Evolutionary conservation across 2,797 vertebrate genomes (phyloP).

Genomic region (Schizopygopsis pylzovi): DNA sequence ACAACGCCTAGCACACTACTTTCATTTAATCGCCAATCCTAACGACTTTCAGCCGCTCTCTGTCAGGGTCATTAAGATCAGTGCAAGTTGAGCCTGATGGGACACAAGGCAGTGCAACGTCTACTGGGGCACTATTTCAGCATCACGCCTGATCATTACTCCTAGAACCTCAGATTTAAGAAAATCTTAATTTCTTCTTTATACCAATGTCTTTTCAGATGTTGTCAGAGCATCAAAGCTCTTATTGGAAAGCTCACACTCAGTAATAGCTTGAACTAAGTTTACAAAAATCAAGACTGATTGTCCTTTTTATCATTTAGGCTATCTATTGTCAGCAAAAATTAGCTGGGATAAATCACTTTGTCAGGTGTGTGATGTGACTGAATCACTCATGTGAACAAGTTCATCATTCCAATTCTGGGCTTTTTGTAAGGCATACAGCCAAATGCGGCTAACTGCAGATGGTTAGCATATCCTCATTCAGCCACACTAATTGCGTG

Average conservation of each 20-base stretch:
- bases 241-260: neutral
- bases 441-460: constrained; percentile 59
- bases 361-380: neutral
- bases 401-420: neutral
- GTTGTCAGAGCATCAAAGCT: neutral
- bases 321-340: neutral
- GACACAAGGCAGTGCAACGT: neutral
- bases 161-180: neutral
- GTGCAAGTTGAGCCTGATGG: neutral
- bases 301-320: constrained; percentile 29
- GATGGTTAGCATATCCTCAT: constrained; percentile 57
- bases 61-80: constrained; percentile 4
- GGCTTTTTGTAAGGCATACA: constrained; percentile 41
- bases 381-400: neutral
- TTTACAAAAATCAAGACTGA: constrained; percentile 33
- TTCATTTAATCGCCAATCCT: neutral
- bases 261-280: constrained; percentile 26
- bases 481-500: constrained; percentile 57
- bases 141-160: constrained; percentile 7
- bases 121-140: constrained; percentile 5
- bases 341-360: constrained; percentile 21
- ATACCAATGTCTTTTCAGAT: constrained; percentile 15
- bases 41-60: constrained; percentile 10
- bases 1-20: neutral
- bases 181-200: constrained; percentile 3